Evolutionary conservation across 2,888 invertebrate species (phyloP), one percentile per base, ranked within the genome.

Genomic region (Penaeus monodon): DNA sequence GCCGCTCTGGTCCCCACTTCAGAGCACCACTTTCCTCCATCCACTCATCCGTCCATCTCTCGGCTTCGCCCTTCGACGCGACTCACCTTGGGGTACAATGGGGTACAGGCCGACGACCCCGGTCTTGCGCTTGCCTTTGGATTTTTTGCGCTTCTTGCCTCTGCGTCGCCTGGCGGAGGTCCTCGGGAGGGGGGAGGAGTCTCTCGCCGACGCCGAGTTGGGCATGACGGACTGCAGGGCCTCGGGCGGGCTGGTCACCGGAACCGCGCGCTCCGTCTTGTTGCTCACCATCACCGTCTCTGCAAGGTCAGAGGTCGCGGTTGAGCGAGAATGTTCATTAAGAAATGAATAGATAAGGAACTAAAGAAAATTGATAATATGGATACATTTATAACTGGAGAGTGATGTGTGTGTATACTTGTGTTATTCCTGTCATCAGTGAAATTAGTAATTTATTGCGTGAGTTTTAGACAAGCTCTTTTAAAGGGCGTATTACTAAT

Each of bases 81-180:
- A 49, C 86, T 88, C 27, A 88, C 89, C 90, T 81, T 89, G 88
- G 8, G 90, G 89, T 29, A 89, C 90, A n/a, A 90, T 88, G n/a
- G 90, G 89, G 81, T 88, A 89, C 6, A 85, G 88, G 14, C 87
- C 88, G 22, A 88, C 57, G 49, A 81, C 74, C 44, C 66, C 76
- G 65, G 64, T 79, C 24, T 81, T 79, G 27, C 83, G 63, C 63
- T 88, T 83, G n/a, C 81, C 74, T 49, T 77, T 44, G 27, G 79
- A 68, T 64, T 84, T 88, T 38, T 80, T 81, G 49, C 77, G 74
- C 68, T 86, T 81, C 70, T 77, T 81, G 17, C 81, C 86, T 63
- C 86, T 81, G 33, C 86, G 81, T 38, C 68, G 76, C 81, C 64
- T 73, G 76, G 44, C 70, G 73, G 81, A 65, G 83, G 63, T 84